Percentiles rank a stretch among this genome's conserved stretches.
Conservation (phyloP, 2,113 vertebrate species). For the Lophotis ruficrista region DNA sequence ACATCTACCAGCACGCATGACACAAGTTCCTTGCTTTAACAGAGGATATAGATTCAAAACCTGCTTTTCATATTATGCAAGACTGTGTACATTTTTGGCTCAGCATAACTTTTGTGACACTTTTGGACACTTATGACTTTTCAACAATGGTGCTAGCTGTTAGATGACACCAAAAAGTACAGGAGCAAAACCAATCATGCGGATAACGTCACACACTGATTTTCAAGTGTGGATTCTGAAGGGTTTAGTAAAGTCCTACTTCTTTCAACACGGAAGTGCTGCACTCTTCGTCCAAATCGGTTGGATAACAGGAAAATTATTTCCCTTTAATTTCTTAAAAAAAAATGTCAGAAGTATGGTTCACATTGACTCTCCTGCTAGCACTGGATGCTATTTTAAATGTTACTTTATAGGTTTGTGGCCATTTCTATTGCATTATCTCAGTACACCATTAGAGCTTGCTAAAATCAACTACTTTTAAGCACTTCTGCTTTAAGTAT, state of each 20-base stretch:
- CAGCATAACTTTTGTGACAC: neutral
- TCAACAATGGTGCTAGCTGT: neutral
- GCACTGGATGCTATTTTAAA: neutral
- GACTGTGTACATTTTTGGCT: neutral
- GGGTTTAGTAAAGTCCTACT: neutral
- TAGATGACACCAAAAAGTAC: neutral
- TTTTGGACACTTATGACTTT: neutral
- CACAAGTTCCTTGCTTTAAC: neutral
- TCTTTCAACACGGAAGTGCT: neutral
- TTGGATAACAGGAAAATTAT: neutral
- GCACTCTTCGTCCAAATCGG: neutral
- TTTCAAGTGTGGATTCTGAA: neutral
- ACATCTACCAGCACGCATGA: rapidly evolving
- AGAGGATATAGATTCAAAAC: neutral
- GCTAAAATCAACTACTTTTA: neutral
- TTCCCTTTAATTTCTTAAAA: neutral
- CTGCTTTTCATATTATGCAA: neutral
- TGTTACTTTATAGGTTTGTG: neutral
- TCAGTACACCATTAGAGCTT: neutral
- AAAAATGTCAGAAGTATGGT: neutral
- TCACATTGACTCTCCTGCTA: neutral
- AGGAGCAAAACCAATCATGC: neutral
- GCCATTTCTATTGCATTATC: neutral
- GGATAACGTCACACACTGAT: neutral
- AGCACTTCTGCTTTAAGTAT: neutral